Evolutionary conservation across 2,888 invertebrate genomes (phyloP).

Genomic region (Drosophila recens): DNA sequence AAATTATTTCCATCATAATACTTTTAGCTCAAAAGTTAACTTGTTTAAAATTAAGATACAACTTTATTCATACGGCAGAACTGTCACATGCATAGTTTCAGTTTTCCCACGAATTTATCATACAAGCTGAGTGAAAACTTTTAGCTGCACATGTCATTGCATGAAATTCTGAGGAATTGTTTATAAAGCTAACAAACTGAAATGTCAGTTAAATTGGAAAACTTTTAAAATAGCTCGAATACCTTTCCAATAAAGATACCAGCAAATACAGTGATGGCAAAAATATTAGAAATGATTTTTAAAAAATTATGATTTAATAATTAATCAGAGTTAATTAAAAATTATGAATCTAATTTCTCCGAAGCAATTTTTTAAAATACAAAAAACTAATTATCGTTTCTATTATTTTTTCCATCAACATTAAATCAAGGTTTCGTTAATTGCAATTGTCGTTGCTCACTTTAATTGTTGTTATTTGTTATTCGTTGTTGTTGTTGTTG

Average conservation of each 20-base stretch:
- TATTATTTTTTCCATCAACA: neutral
- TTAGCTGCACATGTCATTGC: neutral
- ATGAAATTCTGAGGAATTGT: slow-evolving; percentile 8
- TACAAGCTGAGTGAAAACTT: slow-evolving; percentile 1
- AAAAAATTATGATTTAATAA: no score
- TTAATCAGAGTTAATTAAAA: no score
- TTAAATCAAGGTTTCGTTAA: slow-evolving; percentile 22
- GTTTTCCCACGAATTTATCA: slow-evolving; percentile 1
- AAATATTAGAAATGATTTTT: no score
- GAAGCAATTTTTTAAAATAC: no score
- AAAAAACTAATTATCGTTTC: no score
- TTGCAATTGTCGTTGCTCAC: slow-evolving; percentile 6
- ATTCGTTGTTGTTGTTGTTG: slow-evolving; percentile 6
- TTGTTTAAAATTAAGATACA: neutral
- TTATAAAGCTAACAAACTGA: slow-evolving; percentile 12
- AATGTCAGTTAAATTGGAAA: slow-evolving; percentile 30
- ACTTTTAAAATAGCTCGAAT: slow-evolving; percentile 2
- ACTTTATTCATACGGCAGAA: neutral
- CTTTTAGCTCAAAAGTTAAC: neutral
- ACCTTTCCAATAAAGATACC: neutral
- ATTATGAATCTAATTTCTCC: no score
- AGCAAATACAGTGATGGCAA: no score
- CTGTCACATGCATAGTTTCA: neutral
- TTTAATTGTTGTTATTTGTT: neutral
- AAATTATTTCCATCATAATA: no score